Conservation (phyloP, 1,140 invertebrate species). For the Drosophila yakuba region DNA sequence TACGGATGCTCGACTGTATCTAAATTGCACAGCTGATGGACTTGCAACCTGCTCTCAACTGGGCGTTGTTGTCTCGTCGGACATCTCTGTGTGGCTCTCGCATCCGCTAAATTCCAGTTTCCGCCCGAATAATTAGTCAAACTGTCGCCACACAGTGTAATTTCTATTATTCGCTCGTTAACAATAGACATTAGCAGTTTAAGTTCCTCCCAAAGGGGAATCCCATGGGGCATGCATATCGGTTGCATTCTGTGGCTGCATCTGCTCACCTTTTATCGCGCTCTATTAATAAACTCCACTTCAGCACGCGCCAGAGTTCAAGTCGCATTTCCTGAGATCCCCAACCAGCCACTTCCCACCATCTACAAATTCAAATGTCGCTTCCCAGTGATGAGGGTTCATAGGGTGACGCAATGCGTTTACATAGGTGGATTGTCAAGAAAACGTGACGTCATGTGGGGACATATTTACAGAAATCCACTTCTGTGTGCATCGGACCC, state of each 20-base stretch:
- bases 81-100: conserved; percentile 18
- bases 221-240: conserved; percentile 7
- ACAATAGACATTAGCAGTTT: conserved; percentile 32
- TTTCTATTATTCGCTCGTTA: conserved; percentile 50
- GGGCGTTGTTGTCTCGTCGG: conserved; percentile 27
- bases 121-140: conserved; percentile 62
- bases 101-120: conserved; percentile 60
- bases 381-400: neutral
- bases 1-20: conserved; percentile 8
- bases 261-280: conserved; percentile 15
- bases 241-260: conserved; percentile 12
- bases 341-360: neutral
- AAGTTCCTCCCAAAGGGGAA: neutral
- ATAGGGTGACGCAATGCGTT: conserved; percentile 27
- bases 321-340: conserved; percentile 4
- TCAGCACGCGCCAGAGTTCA: conserved; percentile 58
- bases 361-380: neutral
- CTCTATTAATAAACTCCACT: conserved; percentile 39
- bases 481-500: conserved; percentile 14
- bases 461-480: conserved; percentile 22
- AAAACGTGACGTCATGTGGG: conserved; percentile 24
- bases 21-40: conserved; percentile 20
- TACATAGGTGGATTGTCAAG: conserved; percentile 1
- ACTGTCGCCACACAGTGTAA: conserved; percentile 43
- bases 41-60: conserved; percentile 37